Evolutionary conservation across 2,888 invertebrate species (phyloP).

Genomic region (Limnephilus marmoratus): DNA sequence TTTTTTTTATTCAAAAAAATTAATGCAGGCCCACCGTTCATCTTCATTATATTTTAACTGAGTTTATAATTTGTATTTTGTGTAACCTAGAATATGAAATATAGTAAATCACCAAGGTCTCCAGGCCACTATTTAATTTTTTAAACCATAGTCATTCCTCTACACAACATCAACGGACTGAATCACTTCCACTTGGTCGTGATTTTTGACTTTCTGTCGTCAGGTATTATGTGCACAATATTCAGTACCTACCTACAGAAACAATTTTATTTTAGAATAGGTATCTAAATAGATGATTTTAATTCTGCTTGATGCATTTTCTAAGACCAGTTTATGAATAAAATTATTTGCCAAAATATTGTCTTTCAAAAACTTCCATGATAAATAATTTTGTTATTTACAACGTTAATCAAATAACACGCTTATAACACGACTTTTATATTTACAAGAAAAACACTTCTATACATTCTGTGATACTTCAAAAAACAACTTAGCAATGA

Average conservation of each 20-base stretch:
- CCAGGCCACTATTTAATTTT: background rate
- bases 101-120: too few species aligned
- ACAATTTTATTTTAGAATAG: background rate
- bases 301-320: background rate
- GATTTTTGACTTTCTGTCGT: background rate
- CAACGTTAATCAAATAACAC: background rate
- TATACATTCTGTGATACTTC: background rate
- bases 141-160: background rate
- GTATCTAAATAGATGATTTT: too few species aligned
- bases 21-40: background rate
- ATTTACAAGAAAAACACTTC: background rate
- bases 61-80: background rate
- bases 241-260: background rate
- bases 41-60: background rate
- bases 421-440: background rate
- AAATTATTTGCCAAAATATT: background rate
- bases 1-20: background rate
- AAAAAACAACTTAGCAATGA: background rate
- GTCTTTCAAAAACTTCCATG: background rate
- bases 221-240: background rate
- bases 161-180: background rate
- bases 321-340: background rate
- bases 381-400: too few species aligned
- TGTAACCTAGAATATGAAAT: background rate
- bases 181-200: background rate